Conservation (phyloP, 2,888 invertebrate genomes). For the Catonia carolina region DNA sequence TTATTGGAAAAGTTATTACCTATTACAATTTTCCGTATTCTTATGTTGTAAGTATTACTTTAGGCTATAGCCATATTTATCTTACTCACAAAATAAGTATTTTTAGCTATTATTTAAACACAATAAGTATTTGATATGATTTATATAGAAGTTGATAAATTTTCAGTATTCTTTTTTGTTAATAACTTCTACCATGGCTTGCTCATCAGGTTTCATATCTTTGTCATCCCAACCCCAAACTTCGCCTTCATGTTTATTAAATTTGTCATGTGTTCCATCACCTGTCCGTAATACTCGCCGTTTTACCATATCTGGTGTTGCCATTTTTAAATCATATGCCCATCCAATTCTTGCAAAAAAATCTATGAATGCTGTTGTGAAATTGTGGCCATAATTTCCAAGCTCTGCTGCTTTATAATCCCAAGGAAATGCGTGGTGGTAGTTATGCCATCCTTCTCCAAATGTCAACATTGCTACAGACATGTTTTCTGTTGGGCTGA, state of each 20-base stretch:
- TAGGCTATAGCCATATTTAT: no score
- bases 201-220: slow-evolving; percentile 65
- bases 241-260: slow-evolving; percentile 43
- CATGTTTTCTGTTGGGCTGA: slow-evolving; percentile 60
- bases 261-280: slow-evolving; percentile 53
- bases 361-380: slow-evolving; percentile 43
- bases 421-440: slow-evolving; percentile 83
- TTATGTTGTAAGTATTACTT: no score
- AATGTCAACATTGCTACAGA: slow-evolving; percentile 59
- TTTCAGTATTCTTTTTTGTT: slow-evolving; percentile 38
- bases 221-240: slow-evolving; percentile 78
- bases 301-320: slow-evolving; percentile 57
- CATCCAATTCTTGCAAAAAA: slow-evolving; percentile 62
- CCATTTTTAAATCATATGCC: slow-evolving; percentile 76
- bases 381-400: slow-evolving; percentile 52
- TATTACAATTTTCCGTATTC: no score
- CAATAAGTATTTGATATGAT: no score
- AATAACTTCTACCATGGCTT: slow-evolving; percentile 42
- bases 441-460: slow-evolving; percentile 84
- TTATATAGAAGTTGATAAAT: neutral
- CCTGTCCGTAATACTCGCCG: slow-evolving; percentile 65
- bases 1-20: no score
- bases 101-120: no score
- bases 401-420: slow-evolving; percentile 70
- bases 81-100: no score